phyloP scores from a whole-genome alignment of 2,797 vertebrate species.

The Urophycis tenuis region DNA sequence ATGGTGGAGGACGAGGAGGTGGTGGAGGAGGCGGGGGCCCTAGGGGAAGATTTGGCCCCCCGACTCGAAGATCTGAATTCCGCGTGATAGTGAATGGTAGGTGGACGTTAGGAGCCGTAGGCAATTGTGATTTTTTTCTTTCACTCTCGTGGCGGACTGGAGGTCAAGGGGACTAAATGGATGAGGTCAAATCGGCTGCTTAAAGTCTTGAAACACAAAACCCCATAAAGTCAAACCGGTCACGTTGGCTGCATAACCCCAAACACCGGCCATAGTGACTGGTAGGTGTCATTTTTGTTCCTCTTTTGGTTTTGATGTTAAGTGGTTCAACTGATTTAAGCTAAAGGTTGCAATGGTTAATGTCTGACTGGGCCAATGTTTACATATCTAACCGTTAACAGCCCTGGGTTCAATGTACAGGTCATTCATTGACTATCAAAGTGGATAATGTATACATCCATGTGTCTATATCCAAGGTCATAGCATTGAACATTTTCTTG shows the following conservation, averaged over 20 bases:
- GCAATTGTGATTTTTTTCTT: constrained; percentile 32
- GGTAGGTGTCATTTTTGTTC: constrained; percentile 63
- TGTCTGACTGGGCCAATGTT: neutral
- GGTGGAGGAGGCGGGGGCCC: constrained; percentile 52
- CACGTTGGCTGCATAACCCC: constrained; percentile 58
- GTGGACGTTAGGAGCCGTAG: constrained; percentile 57
- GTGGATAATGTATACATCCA: neutral
- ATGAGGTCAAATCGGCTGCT: constrained; percentile 56
- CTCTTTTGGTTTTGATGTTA: neutral
- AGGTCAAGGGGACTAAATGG: constrained; percentile 48
- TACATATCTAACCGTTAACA: neutral
- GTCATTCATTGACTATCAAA: neutral
- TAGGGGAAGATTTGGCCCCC: constrained; percentile 83
- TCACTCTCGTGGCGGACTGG: constrained; percentile 33
- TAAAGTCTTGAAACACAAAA: constrained; percentile 46
- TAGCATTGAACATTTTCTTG: neutral
- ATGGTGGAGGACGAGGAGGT: constrained; percentile 56
- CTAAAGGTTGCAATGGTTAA: neutral
- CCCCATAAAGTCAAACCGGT: constrained; percentile 49
- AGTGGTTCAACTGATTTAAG: neutral
- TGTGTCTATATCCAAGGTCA: neutral
- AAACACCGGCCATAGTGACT: constrained; percentile 52
- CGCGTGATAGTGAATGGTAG: constrained; percentile 89
- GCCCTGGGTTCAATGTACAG: neutral
- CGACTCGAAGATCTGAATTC: constrained; percentile 88